phyloP scores from a whole-genome alignment of 2,797 vertebrate species.

The Hafferia zeledoni region DNA sequence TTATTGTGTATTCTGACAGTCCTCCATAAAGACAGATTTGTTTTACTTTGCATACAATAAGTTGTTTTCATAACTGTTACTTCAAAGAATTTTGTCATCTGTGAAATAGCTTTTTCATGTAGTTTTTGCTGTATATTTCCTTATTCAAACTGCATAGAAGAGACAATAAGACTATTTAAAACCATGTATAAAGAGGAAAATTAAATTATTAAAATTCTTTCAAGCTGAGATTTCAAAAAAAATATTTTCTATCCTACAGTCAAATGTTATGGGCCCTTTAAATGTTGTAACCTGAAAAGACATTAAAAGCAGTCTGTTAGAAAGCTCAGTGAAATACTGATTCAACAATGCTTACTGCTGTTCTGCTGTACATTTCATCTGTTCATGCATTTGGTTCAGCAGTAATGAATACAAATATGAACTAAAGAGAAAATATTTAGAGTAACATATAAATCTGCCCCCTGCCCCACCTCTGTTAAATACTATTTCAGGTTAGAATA shows the following conservation, averaged over 20 bases:
- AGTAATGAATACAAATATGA: not conserved
- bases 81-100: constrained; percentile 32
- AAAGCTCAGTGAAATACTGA: not conserved
- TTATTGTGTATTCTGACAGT: constrained; percentile 47
- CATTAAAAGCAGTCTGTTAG: not conserved
- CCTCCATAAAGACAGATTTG: constrained; percentile 34
- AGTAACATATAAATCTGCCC: not conserved
- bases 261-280: not conserved
- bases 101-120: constrained; percentile 49
- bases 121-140: not conserved
- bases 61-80: constrained; percentile 29
- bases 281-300: not conserved
- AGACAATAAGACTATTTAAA: not conserved
- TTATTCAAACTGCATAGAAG: not conserved
- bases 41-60: constrained; percentile 54
- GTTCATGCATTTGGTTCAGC: not conserved
- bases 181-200: not conserved
- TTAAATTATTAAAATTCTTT: not conserved
- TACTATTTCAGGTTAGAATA: not conserved
- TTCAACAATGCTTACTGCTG: not conserved
- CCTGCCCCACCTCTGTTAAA: not conserved
- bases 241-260: not conserved
- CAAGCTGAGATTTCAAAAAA: not conserved
- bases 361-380: not conserved
- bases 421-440: not conserved